Conservation (phyloP, 2,888 invertebrate species). For the Tridacna gigas region DNA sequence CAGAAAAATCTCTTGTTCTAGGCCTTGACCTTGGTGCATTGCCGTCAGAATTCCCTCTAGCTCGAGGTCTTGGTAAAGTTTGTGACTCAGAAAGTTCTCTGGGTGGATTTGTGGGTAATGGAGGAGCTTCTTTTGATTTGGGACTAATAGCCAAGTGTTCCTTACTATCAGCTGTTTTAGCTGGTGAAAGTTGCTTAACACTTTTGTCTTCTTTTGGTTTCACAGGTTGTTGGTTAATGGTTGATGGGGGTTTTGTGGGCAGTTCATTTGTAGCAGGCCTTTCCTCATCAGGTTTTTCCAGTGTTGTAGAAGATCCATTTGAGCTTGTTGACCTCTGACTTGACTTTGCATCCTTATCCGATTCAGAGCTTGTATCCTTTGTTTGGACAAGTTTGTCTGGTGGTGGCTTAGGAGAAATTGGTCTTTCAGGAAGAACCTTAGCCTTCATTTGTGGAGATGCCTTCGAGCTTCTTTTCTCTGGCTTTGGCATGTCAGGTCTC, state of each 20-base stretch:
- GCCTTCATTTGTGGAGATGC: constrained; percentile 65
- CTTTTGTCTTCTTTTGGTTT: constrained; percentile 21
- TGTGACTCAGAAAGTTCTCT: constrained; percentile 44
- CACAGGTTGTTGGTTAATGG: background rate
- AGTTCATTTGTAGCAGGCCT: constrained; percentile 19
- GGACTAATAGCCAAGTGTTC: constrained; percentile 48
- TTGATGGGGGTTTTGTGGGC: constrained; percentile 27
- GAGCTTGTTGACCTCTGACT: constrained; percentile 40
- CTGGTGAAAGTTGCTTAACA: constrained; percentile 38
- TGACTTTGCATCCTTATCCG: constrained; percentile 35
- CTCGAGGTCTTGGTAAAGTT: constrained; percentile 50
- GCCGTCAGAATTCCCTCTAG: constrained; percentile 53
- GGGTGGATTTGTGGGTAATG: constrained; percentile 54
- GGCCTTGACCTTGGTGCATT: constrained; percentile 50
- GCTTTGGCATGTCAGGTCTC: constrained; percentile 33
- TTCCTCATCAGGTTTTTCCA: constrained; percentile 7
- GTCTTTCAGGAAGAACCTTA: constrained; percentile 60
- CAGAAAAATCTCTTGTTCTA: constrained; percentile 47
- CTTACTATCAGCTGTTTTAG: constrained; percentile 43
- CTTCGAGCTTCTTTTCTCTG: constrained; percentile 55
- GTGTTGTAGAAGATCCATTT: constrained; percentile 15
- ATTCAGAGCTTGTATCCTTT: constrained; percentile 31
- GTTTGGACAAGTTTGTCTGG: constrained; percentile 34
- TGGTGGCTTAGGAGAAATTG: constrained; percentile 52
- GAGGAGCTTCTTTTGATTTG: constrained; percentile 62